Conservation (phyloP, 2,797 vertebrate species). For the Aeoliscus strigatus region DNA sequence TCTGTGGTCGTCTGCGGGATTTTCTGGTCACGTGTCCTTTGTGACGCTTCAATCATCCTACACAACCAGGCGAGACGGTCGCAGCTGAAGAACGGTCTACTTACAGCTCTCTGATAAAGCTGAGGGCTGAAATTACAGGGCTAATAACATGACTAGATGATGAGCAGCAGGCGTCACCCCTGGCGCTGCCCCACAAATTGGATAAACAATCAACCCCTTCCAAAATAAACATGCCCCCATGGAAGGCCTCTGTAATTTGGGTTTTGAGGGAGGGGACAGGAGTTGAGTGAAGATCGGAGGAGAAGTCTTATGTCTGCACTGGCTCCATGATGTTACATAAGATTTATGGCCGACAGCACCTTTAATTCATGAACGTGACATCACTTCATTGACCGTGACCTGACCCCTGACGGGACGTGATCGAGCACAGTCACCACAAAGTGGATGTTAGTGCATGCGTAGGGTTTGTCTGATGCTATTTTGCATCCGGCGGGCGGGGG, state of each 20-base stretch:
- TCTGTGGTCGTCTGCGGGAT: neutral
- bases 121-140: conserved; percentile 48
- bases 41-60: conserved; percentile 32
- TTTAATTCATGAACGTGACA: conserved; percentile 27
- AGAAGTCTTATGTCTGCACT: conserved; percentile 11
- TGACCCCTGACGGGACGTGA: conserved; percentile 13
- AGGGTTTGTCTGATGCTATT: conserved; percentile 22
- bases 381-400: conserved; percentile 18
- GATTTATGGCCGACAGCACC: conserved; percentile 14
- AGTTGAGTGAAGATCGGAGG: conserved; percentile 24
- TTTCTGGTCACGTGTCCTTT: neutral
- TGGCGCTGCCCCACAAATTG: conserved; percentile 20
- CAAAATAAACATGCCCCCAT: conserved; percentile 57
- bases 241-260: conserved; percentile 63
- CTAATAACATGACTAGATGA: conserved; percentile 65
- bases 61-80: conserved; percentile 7
- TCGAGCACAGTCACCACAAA: conserved; percentile 21
- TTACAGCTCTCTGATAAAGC: conserved; percentile 34
- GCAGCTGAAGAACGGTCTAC: conserved; percentile 29
- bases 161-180: conserved; percentile 34
- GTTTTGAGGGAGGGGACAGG: conserved; percentile 32
- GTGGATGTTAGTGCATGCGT: conserved; percentile 10
- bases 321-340: conserved; percentile 7
- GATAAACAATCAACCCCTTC: conserved; percentile 53
- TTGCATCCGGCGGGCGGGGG: too few species aligned